A percentile compares a stretch with the other conserved stretches of the same genome.
phyloP scores from a whole-genome alignment of 1,140 invertebrate species.

The Helicoverpa armigera region DNA sequence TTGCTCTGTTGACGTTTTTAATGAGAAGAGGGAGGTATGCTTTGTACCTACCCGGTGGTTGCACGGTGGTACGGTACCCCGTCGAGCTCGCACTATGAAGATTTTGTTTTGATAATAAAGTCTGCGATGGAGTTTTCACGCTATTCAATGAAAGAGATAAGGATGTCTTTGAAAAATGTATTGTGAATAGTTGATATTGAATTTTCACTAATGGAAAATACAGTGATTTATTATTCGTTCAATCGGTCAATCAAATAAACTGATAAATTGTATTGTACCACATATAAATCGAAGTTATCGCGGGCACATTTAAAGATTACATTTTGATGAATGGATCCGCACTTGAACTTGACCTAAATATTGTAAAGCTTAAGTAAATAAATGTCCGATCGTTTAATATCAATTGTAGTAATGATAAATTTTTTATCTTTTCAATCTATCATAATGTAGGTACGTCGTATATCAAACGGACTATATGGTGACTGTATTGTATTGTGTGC shows the following conservation, averaged over 20 bases:
- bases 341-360: too few relatives aligned
- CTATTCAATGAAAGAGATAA: neutral
- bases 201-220: neutral
- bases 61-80: neutral
- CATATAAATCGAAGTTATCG: too few relatives aligned
- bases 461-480: neutral
- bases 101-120: slow-evolving; percentile 36
- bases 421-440: neutral
- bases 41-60: slow-evolving; percentile 27
- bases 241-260: too few relatives aligned
- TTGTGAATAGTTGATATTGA: neutral
- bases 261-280: too few relatives aligned
- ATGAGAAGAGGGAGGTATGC: slow-evolving; percentile 59
- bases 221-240: too few relatives aligned
- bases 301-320: too few relatives aligned
- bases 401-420: neutral
- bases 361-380: too few relatives aligned
- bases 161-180: neutral
- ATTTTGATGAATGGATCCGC: too few relatives aligned
- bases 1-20: slow-evolving; percentile 63
- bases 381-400: too few relatives aligned
- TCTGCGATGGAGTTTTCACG: slow-evolving; percentile 1
- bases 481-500: neutral
- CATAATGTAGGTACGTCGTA: neutral
- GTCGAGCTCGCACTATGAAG: slow-evolving; percentile 10